A percentile compares a stretch with the other conserved stretches of the same genome.
phyloP scores from a whole-genome alignment of 1,140 invertebrate genomes.

The Drosophila persimilis region DNA sequence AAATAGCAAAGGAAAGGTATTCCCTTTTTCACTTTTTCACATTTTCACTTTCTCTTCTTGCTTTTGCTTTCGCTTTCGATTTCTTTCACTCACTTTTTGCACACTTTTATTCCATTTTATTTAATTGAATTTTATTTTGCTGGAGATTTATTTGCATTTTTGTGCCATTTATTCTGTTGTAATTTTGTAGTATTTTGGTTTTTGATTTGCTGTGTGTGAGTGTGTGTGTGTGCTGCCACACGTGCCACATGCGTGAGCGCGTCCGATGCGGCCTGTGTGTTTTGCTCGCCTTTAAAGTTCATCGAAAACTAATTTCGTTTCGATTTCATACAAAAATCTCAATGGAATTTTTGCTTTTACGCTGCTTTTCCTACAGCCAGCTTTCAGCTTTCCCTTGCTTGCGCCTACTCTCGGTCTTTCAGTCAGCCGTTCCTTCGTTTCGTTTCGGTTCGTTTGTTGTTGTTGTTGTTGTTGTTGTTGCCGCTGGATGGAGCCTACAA shows the following conservation, averaged over 20 bases:
- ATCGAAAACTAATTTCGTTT: slow-evolving; percentile 83
- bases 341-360: slow-evolving; percentile 80
- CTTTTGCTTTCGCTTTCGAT: slow-evolving; percentile 22
- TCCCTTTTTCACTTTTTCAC: too few species aligned
- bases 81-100: slow-evolving; percentile 26
- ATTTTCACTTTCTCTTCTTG: neutral
- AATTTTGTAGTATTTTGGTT: slow-evolving; percentile 1
- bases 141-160: slow-evolving; percentile 9
- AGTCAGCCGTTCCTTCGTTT: neutral
- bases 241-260: slow-evolving; percentile 49
- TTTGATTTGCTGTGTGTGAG: neutral
- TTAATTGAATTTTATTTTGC: slow-evolving; percentile 13
- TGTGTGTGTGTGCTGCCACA: slow-evolving; percentile 29
- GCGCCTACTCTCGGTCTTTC: slow-evolving; percentile 45
- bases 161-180: neutral
- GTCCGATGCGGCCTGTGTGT: slow-evolving; percentile 56
- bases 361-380: slow-evolving; percentile 45
- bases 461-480: slow-evolving; percentile 13
- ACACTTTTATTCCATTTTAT: slow-evolving; percentile 15
- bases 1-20: too few species aligned
- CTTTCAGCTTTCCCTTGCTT: slow-evolving; percentile 56
- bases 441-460: slow-evolving; percentile 17
- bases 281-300: slow-evolving; percentile 82
- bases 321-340: slow-evolving; percentile 80
- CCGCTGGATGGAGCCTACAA: slow-evolving; percentile 61